Percentiles rank a stretch among this genome's conserved stretches.
Evolutionary conservation across 2,113 vertebrate species (phyloP).

Genomic region (Pangasianodon gigas): DNA sequence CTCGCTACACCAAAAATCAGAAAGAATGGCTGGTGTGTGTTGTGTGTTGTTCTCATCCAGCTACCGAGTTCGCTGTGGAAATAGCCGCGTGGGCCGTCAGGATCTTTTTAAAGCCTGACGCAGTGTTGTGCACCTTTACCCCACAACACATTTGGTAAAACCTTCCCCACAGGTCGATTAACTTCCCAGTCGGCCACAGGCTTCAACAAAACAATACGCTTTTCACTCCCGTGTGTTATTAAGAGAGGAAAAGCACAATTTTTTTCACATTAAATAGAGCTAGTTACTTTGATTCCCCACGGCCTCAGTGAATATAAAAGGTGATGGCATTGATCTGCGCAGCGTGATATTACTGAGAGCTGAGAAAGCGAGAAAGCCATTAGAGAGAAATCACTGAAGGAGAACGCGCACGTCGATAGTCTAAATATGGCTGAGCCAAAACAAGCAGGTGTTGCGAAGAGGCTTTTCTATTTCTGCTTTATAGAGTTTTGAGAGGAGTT

Average conservation of each 20-base stretch:
- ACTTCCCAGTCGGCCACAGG: neutral
- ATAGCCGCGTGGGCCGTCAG: neutral
- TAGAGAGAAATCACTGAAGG: slow-evolving; percentile 36
- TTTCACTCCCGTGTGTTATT: slow-evolving; percentile 3
- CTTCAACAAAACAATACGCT: neutral
- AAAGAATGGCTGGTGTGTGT: neutral
- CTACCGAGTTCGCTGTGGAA: neutral
- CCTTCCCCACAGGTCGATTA: neutral
- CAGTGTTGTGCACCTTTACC: neutral
- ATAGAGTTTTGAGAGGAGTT: neutral
- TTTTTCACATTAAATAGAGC: slow-evolving; percentile 27
- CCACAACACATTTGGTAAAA: neutral
- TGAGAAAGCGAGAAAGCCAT: slow-evolving; percentile 36
- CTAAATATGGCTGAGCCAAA: slow-evolving; percentile 34
- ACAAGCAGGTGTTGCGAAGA: slow-evolving; percentile 9
- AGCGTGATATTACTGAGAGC: slow-evolving; percentile 19
- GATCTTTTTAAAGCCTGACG: neutral
- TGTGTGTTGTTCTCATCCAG: neutral
- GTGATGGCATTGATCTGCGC: slow-evolving; percentile 38
- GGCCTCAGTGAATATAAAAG: slow-evolving; percentile 24
- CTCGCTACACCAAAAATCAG: neutral
- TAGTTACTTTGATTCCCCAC: slow-evolving; percentile 24
- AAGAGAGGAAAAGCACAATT: neutral
- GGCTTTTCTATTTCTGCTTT: slow-evolving; percentile 3
- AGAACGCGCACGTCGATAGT: slow-evolving; percentile 7